These are phyloP conservation scores for Sebastes trivittatus DNA, from an alignment of 2,797 vertebrate species.

Conservation along the genomic window DNA sequence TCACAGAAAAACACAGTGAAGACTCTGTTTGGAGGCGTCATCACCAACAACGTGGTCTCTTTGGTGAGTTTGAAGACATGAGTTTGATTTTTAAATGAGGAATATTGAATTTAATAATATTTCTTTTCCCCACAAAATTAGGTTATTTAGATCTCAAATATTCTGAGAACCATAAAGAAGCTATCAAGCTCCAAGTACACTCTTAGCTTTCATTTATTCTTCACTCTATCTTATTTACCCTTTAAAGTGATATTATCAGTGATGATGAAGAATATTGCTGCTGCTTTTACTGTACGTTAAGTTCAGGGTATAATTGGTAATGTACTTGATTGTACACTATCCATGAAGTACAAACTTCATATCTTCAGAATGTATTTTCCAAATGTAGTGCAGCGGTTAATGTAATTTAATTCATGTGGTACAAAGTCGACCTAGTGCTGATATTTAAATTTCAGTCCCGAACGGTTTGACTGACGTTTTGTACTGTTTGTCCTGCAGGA, in stretches of 20 bases:
- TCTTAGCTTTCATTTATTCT: neutral
- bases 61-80: conserved; percentile 84
- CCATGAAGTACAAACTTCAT: neutral
- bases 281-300: neutral
- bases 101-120: neutral
- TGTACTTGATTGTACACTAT: neutral
- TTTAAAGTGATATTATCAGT: neutral
- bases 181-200: neutral
- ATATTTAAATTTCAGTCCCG: neutral
- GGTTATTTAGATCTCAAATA: neutral
- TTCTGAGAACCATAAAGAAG: neutral
- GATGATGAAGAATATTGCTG: neutral
- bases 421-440: fast-evolving
- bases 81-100: neutral
- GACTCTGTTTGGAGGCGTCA: conserved; percentile 96
- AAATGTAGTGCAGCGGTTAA: neutral
- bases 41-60: conserved; percentile 99
- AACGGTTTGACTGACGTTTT: neutral
- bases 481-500: conserved; percentile 79
- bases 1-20: conserved; percentile 98
- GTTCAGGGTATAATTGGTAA: neutral
- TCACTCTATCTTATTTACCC: neutral
- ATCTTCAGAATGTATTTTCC: neutral
- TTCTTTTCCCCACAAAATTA: too few species aligned
- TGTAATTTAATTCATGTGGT: neutral